Evolutionary conservation across 2,113 vertebrate species (phyloP), one percentile per base, ranked within the genome.

Genomic region (Typhlomys cinereus): DNA sequence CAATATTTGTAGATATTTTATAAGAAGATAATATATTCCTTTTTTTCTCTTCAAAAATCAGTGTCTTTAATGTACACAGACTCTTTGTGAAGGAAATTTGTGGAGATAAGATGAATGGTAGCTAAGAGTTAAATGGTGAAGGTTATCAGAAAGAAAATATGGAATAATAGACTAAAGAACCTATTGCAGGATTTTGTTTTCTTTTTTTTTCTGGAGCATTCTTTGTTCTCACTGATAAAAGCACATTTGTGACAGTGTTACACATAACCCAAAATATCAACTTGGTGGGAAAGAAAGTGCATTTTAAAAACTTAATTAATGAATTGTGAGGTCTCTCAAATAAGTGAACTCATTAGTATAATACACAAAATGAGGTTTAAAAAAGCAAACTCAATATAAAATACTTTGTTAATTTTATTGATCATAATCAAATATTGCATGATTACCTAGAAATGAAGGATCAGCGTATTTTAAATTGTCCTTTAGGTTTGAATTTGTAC

Each of bases 141-240:
- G 87, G 87, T 97, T 98, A 98, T 98, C 98, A 96, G 94, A 98
- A 98, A 96, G 95, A 95, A 98, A 98, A 98, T 97, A 98, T 66
- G 97, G 96, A 96, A 93, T 64, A 90, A 95, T 90, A 97, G 97
- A 98, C 98, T 98, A 98, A 91, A 75, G 44, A 96, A 87, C 39
- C 29, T 85, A 36, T 91, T 81, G 76, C 95, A 78, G 67, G 20
- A 94, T 97, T 96, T 17, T 94, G 86, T 92, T 97, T 96, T 96
- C 69, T 88, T 89, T 41, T 89, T 41, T 90, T 88, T 96, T 93
- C 76, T 92, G 67, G 93, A 91, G 76, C 86, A 20, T 20, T 88
- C 82, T 91, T 94, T 94, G 69, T 93, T 23, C 39, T 93, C 73
- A 94, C 75, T 76, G 93, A 96, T 93, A 94, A 97, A 97, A 90